phyloP scores from a whole-genome alignment of 2,797 vertebrate genomes.

The Coranthus polyacanthus region DNA sequence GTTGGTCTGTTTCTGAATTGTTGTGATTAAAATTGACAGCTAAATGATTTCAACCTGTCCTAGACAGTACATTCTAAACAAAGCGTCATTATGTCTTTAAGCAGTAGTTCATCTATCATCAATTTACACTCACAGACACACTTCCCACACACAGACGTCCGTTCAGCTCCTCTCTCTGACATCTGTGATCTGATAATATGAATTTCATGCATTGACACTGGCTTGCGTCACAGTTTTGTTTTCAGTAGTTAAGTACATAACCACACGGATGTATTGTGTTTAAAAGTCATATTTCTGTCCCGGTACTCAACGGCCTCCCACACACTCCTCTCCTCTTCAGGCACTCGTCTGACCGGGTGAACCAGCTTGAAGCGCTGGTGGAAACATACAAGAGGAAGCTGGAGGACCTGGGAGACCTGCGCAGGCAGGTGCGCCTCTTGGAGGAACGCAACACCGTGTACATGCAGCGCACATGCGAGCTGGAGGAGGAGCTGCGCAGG shows the following conservation, averaged over 20 bases:
- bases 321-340: slow-evolving; percentile 69
- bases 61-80: slow-evolving; percentile 2
- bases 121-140: slow-evolving; percentile 56
- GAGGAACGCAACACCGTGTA: slow-evolving; percentile 92
- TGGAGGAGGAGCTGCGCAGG: slow-evolving; percentile 92
- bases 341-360: slow-evolving; percentile 91
- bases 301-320: slow-evolving; percentile 25
- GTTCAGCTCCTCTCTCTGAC: slow-evolving; percentile 68
- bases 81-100: slow-evolving; percentile 33
- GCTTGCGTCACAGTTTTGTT: slow-evolving; percentile 48
- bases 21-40: neutral
- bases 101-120: slow-evolving; percentile 56
- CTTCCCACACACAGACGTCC: slow-evolving; percentile 67
- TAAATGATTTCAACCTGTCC: neutral
- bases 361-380: slow-evolving; percentile 89
- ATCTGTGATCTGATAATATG: slow-evolving; percentile 66
- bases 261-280: slow-evolving; percentile 34
- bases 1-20: neutral
- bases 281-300: slow-evolving; percentile 29
- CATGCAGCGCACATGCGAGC: slow-evolving; percentile 92
- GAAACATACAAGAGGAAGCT: slow-evolving; percentile 91
- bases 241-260: slow-evolving; percentile 24
- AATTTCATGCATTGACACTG: slow-evolving; percentile 54
- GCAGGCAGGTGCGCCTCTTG: slow-evolving; percentile 92
- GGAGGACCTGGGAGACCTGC: slow-evolving; percentile 91